Percentiles rank a stretch among this genome's conserved stretches.
Evolutionary conservation across 1,140 invertebrate species (phyloP).

Genomic region (Musca vetustissima): DNA sequence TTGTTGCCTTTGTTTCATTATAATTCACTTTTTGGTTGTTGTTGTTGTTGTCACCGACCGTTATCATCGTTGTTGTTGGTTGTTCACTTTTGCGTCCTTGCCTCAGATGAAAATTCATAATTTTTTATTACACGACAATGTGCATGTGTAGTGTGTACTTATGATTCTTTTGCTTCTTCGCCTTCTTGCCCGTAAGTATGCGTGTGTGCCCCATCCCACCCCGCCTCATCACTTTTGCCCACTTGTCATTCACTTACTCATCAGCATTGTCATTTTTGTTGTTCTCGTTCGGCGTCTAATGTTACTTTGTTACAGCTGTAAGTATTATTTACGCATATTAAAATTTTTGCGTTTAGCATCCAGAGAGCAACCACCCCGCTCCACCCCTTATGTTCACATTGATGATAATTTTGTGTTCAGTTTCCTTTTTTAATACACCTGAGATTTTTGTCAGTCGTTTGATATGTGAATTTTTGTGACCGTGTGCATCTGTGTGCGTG

Average conservation of each 20-base stretch:
- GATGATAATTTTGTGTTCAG: neutral
- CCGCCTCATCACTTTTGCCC: too few species aligned
- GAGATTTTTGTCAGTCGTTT: neutral
- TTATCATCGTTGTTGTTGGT: neutral
- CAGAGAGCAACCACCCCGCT: too few species aligned
- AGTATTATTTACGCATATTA: slow-evolving; percentile 24
- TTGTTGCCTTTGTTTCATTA: slow-evolving; percentile 11
- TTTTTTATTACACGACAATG: slow-evolving; percentile 22
- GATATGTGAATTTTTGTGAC: too few species aligned
- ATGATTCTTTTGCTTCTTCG: too few species aligned
- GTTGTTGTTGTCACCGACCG: too few species aligned
- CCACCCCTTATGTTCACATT: too few species aligned
- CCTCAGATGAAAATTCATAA: slow-evolving; percentile 10
- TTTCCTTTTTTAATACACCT: slow-evolving; percentile 4
- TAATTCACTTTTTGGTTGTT: slow-evolving; percentile 19
- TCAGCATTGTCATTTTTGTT: too few species aligned
- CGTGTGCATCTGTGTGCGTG: too few species aligned
- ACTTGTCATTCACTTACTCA: too few species aligned
- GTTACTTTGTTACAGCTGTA: slow-evolving; percentile 19
- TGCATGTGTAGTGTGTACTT: neutral
- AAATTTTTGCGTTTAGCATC: slow-evolving; percentile 18
- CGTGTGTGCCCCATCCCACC: too few species aligned
- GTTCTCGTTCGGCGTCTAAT: too few species aligned
- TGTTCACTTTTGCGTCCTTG: neutral
- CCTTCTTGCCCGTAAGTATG: too few species aligned